Conservation (phyloP, 2,888 invertebrate genomes). For the Eupithecia inturbata region DNA sequence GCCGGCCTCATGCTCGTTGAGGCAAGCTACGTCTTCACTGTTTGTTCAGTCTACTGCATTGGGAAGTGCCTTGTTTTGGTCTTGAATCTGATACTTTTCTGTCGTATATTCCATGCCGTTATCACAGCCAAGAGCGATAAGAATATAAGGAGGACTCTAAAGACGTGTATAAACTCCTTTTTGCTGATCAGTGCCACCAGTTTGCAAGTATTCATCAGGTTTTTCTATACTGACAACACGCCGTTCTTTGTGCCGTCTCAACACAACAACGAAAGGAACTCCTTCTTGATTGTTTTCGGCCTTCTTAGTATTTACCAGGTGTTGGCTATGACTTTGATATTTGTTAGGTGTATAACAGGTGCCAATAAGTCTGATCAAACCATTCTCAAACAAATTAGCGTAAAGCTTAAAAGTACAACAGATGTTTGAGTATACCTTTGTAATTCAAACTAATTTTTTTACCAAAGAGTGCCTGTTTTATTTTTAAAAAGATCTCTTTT, state of each 20-base stretch:
- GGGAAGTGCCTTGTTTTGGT: conserved; percentile 20
- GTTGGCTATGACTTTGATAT: conserved; percentile 26
- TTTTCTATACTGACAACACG: conserved; percentile 23
- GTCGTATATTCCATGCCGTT: conserved; percentile 21
- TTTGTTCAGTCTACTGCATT: conserved; percentile 26
- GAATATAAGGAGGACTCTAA: conserved; percentile 15
- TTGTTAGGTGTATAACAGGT: conserved; percentile 19
- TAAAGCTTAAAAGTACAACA: conserved; percentile 10
- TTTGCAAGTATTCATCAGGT: conserved; percentile 22
- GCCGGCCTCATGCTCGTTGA: conserved; percentile 7
- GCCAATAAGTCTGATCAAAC: conserved; percentile 26
- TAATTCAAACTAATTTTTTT: not conserved
- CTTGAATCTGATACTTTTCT: conserved; percentile 22
- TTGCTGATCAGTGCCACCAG: conserved; percentile 26
- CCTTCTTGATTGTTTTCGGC: conserved; percentile 23
- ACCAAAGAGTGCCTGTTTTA: not conserved
- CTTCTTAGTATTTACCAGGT: conserved; percentile 26
- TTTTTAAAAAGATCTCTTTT: not conserved
- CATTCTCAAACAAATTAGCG: conserved; percentile 14
- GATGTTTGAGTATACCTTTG: not conserved
- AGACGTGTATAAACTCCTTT: conserved; percentile 22
- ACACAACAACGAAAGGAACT: conserved; percentile 21
- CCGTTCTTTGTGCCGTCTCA: conserved; percentile 21
- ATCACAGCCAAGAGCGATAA: conserved; percentile 16
- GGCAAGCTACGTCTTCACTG: conserved; percentile 15